phyloP scores from a whole-genome alignment of 1,140 invertebrate species.

The Zaprionus tsacasi region DNA sequence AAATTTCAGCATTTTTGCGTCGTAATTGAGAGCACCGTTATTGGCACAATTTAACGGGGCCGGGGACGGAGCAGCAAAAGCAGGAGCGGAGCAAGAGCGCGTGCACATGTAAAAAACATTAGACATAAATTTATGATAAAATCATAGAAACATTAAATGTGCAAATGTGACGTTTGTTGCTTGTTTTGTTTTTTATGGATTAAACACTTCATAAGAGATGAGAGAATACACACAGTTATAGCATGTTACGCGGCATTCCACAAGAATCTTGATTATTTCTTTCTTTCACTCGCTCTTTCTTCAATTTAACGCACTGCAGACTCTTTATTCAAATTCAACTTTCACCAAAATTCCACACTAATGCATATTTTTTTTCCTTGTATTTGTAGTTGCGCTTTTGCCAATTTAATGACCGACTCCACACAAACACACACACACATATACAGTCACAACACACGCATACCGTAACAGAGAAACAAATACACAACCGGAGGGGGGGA shows the following conservation, averaged over 20 bases:
- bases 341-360: constrained; percentile 70
- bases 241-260: background rate
- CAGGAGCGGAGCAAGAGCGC: constrained; percentile 2
- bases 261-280: constrained; percentile 5
- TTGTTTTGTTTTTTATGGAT: constrained; percentile 10
- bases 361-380: constrained; percentile 29
- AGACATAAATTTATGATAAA: constrained; percentile 30
- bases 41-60: constrained; percentile 13
- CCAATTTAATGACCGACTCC: constrained; percentile 47
- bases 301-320: constrained; percentile 17
- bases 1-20: constrained; percentile 25
- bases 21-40: constrained; percentile 36
- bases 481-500: constrained; percentile 26
- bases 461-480: constrained; percentile 19
- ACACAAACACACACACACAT: constrained; percentile 18
- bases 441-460: constrained; percentile 21
- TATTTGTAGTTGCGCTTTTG: constrained; percentile 46
- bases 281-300: background rate
- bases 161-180: constrained; percentile 4
- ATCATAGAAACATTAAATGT: constrained; percentile 11
- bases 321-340: constrained; percentile 49
- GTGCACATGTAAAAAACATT: constrained; percentile 47
- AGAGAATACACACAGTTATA: constrained; percentile 9
- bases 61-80: background rate
- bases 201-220: background rate